Evolutionary conservation across 2,797 vertebrate genomes (phyloP).

Genomic region (Ataeniobius toweri): DNA sequence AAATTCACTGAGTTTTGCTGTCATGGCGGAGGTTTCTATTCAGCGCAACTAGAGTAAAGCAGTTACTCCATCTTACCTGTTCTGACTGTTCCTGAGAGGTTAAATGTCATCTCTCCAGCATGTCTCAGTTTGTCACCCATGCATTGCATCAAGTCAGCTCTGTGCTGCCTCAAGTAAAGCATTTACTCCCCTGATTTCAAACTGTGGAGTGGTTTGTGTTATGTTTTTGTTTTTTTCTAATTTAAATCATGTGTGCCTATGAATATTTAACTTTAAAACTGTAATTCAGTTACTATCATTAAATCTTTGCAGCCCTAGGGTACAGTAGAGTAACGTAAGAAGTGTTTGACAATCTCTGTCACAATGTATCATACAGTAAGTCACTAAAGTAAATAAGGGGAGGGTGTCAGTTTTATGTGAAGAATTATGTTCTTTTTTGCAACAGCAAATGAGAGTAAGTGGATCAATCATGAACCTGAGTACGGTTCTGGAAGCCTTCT

Average conservation of each 20-base stretch:
- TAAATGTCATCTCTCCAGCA: slow-evolving; percentile 1
- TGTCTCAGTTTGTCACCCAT: background rate
- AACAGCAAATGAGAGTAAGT: slow-evolving; percentile 1
- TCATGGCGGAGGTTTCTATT: slow-evolving; percentile 3
- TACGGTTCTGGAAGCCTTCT: slow-evolving; percentile 62
- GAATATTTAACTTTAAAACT: background rate
- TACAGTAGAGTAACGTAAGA: background rate
- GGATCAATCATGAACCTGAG: slow-evolving; percentile 66
- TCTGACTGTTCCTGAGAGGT: background rate
- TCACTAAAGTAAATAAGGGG: background rate
- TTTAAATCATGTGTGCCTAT: background rate
- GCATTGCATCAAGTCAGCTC: background rate
- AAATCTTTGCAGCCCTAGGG: background rate
- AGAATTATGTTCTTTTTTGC: background rate
- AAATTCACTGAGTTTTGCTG: background rate
- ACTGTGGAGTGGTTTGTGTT: background rate
- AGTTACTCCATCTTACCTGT: background rate
- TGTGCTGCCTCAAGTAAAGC: background rate
- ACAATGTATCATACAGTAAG: slow-evolving; percentile 2
- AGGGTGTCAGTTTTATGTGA: background rate
- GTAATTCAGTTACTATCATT: slow-evolving; percentile 2
- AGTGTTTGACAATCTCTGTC: background rate
- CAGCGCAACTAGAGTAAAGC: background rate
- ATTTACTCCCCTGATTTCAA: slow-evolving; percentile 1
- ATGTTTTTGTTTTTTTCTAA: background rate